These are phyloP conservation scores for Neoscelio sp. DNA, from an alignment of 2,888 invertebrate species.

Conservation along the genomic window DNA sequence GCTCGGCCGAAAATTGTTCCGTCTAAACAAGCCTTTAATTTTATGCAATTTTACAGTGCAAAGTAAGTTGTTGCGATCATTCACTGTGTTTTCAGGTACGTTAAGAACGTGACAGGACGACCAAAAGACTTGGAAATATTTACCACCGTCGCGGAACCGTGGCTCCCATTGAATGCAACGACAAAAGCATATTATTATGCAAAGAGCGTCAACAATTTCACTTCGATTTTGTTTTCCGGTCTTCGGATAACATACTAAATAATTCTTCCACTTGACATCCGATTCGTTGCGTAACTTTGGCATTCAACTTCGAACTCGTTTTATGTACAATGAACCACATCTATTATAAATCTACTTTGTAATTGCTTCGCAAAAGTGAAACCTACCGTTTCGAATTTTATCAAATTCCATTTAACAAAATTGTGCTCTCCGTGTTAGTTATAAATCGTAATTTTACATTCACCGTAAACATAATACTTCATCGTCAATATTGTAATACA, in stretches of 20 bases:
- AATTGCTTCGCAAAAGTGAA: too few relatives aligned
- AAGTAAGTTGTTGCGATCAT: not conserved
- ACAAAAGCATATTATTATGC: constrained; percentile 63
- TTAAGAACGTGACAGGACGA: constrained; percentile 43
- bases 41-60: too few relatives aligned
- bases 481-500: not conserved
- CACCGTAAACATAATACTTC: too few relatives aligned
- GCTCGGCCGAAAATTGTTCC: too few relatives aligned
- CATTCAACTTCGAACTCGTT: constrained; percentile 18
- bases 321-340: constrained; percentile 54
- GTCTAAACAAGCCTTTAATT: too few relatives aligned
- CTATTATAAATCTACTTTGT: too few relatives aligned
- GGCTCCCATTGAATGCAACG: constrained; percentile 24
- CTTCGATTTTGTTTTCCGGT: constrained; percentile 64
- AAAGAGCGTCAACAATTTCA: constrained; percentile 59
- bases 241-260: constrained; percentile 55
- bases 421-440: too few relatives aligned
- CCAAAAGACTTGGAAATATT: constrained; percentile 26
- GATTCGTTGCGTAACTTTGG: constrained; percentile 22
- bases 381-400: too few relatives aligned
- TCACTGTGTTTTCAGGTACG: constrained; percentile 2
- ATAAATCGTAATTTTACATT: too few relatives aligned
- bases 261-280: constrained; percentile 41
- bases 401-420: too few relatives aligned
- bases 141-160: not conserved